Base-by-base conservation (phyloP, 2,797 vertebrate species). In the Semaprochilodus insignis region DNA sequence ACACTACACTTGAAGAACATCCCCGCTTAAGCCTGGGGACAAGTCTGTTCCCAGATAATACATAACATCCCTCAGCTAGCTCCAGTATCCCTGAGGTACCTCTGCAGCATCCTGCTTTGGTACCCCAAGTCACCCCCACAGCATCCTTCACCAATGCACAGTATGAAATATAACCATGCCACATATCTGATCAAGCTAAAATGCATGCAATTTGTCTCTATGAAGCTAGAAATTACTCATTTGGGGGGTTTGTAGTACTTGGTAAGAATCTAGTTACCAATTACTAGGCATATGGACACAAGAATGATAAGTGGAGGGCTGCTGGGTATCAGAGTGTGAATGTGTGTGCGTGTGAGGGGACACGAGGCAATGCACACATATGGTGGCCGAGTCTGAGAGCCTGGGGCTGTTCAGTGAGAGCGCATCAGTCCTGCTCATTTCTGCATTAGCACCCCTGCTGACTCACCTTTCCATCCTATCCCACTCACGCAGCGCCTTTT, bases 391-490 rank as follows among this genome's bases (percentile, higher is more conserved):
- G 82, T 77, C 60, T 25, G 72, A 79, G 91, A 88, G 91, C 91
- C 91, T 72, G 83, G 77, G 89, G 91, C 83, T 60, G 85, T 91
- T 87, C 79, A 90, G 89, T 91, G 91, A 83, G 90, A 90, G 78
- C 83, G 85, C 91, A 92, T 92, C 91, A 92, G 91, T 85, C 81
- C 88, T 85, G 90, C 89, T 90, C 90, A 86, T 89, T 91, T 86
- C 77, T 59, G 74, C 85, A 87, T 87, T 90, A 89, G 62, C 88
- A 90, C 88, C 89, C 91, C 91, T 23, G 81, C 91, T 90, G 93
- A 91, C 91, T 93, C 91, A 86, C 90, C 90, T 90, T 92, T 89
- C 87, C 90, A 72, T 90, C 88, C 80, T 60, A 86, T 92, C 92
- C 88, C 85, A 78, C 63, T 88, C 88, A 88, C 77, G 80, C 69